Evolutionary conservation across 2,797 vertebrate genomes (phyloP).

Genomic region (Lates japonicus): DNA sequence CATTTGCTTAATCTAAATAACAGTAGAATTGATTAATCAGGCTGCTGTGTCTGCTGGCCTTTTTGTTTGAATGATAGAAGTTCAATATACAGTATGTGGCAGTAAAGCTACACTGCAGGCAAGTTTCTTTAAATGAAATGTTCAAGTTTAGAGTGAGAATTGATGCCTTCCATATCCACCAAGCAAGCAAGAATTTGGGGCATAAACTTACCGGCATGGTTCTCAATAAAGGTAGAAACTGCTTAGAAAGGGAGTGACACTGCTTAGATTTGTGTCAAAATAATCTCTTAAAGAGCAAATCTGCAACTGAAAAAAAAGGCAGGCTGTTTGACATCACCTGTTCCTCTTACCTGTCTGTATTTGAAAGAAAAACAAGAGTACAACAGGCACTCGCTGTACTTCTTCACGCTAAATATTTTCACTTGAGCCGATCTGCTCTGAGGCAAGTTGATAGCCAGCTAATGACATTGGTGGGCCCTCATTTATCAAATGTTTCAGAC

Average conservation of each 20-base stretch:
- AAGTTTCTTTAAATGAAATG: constrained; percentile 47
- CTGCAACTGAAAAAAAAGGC: neutral
- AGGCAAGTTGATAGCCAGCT: constrained; percentile 25
- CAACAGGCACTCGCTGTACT: neutral
- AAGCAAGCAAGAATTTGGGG: constrained; percentile 52
- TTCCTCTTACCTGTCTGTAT: constrained; percentile 19
- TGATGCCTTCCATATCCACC: constrained; percentile 55
- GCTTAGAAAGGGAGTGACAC: constrained; percentile 18
- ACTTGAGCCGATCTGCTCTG: constrained; percentile 13
- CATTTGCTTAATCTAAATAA: constrained; percentile 74
- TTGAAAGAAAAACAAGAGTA: constrained; percentile 10
- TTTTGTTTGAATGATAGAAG: constrained; percentile 74
- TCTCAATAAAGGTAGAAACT: constrained; percentile 38
- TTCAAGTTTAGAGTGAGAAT: constrained; percentile 60
- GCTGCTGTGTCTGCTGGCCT: constrained; percentile 41
- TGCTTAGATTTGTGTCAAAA: constrained; percentile 41
- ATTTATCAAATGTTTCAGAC: constrained; percentile 41
- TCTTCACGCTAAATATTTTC: constrained; percentile 35
- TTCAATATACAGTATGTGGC: constrained; percentile 57
- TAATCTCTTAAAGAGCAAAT: constrained; percentile 23
- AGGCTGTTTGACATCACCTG: constrained; percentile 3
- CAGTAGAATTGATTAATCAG: constrained; percentile 68
- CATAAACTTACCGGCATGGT: constrained; percentile 36
- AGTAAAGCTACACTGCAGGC: constrained; percentile 57
- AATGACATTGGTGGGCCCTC: constrained; percentile 13